A percentile compares a stretch with the other conserved stretches of the same genome.
phyloP scores from a whole-genome alignment of 2,888 invertebrate species.

The Rhaphigaster nebulosa region DNA sequence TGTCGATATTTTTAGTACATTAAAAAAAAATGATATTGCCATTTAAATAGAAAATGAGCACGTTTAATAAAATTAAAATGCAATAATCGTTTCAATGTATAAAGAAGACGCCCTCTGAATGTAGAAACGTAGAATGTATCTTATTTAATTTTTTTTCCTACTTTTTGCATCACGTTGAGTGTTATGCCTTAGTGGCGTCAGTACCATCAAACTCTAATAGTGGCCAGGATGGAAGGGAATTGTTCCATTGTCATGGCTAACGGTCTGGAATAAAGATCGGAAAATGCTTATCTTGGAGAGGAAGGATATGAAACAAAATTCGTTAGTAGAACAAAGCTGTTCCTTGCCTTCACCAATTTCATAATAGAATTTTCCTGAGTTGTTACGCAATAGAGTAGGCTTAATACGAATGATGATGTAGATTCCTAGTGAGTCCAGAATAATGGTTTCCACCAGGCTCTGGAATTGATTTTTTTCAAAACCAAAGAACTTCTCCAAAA shows the following conservation, averaged over 20 bases:
- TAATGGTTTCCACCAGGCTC: too few relatives aligned
- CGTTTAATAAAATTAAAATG: too few relatives aligned
- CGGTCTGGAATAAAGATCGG: constrained; percentile 1
- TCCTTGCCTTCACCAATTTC: not conserved
- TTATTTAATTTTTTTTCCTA: not conserved
- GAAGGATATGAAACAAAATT: not conserved
- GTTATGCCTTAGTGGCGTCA: not conserved
- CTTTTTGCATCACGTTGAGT: not conserved
- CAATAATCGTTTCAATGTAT: too few relatives aligned
- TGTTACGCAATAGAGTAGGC: not conserved
- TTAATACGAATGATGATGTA: too few relatives aligned
- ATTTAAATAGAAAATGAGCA: too few relatives aligned
- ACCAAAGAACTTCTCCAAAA: too few relatives aligned
- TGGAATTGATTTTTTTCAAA: not conserved
- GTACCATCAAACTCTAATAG: not conserved
- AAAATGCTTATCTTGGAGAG: not conserved
- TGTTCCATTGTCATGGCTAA: constrained; percentile 3
- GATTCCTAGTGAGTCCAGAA: too few relatives aligned
- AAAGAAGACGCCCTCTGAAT: not conserved
- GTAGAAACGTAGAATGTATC: too few relatives aligned
- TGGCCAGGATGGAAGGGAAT: not conserved
- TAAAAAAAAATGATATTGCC: too few relatives aligned
- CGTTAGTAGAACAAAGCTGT: not conserved
- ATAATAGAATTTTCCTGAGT: not conserved
- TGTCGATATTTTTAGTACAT: too few relatives aligned